Conservation (phyloP, 2,797 vertebrate species). For the Hypotaenidia okinawae region DNA sequence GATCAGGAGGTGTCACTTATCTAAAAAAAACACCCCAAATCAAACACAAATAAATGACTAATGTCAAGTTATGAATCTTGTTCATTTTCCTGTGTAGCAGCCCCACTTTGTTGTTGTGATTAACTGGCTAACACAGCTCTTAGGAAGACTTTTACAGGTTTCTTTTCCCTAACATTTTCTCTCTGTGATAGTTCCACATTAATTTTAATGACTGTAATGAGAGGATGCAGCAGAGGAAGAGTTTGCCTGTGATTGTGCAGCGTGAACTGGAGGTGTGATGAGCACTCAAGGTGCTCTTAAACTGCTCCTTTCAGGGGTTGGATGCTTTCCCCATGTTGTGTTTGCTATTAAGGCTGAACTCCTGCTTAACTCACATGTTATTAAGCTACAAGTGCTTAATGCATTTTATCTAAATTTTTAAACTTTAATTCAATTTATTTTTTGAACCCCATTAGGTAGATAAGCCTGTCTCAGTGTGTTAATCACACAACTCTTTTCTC, state of each 20-base stretch:
- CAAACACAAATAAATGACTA: too few relatives aligned
- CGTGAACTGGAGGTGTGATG: not conserved
- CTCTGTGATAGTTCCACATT: not conserved
- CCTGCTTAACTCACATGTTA: not conserved
- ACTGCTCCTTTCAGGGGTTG: not conserved
- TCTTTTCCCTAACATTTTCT: not conserved
- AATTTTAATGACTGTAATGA: not conserved
- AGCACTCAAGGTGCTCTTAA: not conserved
- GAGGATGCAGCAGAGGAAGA: not conserved
- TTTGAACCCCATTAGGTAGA: not conserved
- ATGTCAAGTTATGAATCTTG: not conserved
- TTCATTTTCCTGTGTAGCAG: not conserved
- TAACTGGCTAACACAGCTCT: not conserved
- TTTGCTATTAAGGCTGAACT: not conserved
- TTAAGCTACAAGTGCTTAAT: not conserved
- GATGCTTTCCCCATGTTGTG: not conserved
- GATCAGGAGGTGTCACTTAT: not conserved
- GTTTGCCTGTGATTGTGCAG: rapidly evolving
- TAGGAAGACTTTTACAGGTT: not conserved
- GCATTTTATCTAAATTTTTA: not conserved
- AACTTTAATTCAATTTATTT: not conserved
- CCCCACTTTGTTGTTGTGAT: not conserved
- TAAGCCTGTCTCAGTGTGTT: not conserved
- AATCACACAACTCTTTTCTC: not conserved
- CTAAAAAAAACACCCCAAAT: not conserved